Percentiles rank a stretch among this genome's conserved stretches.
Conservation (phyloP, 2,888 invertebrate genomes). For the Atethmia centrago region DNA sequence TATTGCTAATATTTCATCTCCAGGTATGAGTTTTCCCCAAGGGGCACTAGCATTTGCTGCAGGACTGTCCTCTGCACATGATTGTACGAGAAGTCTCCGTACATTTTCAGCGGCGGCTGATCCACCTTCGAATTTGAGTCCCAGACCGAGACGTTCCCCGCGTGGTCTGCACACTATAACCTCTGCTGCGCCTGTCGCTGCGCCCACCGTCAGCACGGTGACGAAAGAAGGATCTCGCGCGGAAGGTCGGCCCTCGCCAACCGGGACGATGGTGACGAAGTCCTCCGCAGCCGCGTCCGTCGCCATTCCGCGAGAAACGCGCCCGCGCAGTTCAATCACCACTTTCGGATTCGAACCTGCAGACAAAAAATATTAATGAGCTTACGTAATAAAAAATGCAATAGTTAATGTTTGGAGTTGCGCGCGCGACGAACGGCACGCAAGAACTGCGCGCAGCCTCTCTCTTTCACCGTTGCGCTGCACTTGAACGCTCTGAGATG, state of each 20-base stretch:
- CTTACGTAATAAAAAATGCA: constrained; percentile 84
- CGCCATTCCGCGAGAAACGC: constrained; percentile 87
- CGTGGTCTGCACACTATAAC: constrained; percentile 96
- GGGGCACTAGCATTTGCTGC: constrained; percentile 95
- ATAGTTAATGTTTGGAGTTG: constrained; percentile 70
- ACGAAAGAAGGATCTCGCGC: constrained; percentile 87
- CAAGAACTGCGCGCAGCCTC: constrained; percentile 81
- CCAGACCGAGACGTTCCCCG: constrained; percentile 97
- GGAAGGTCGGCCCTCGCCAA: constrained; percentile 86
- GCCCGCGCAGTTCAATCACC: constrained; percentile 74
- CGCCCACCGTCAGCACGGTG: constrained; percentile 91
- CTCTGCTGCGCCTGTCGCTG: constrained; percentile 91
- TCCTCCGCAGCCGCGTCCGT: constrained; percentile 86
- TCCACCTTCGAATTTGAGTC: constrained; percentile 97
- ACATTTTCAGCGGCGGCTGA: constrained; percentile 95
- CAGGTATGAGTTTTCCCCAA: constrained; percentile 96
- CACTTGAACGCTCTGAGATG: constrained; percentile 79
- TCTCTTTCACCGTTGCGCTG: constrained; percentile 85
- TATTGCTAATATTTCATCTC: constrained; percentile 97
- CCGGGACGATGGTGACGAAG: constrained; percentile 91
- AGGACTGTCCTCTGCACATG: constrained; percentile 96
- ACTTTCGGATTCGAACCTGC: constrained; percentile 83
- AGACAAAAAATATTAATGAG: constrained; percentile 84
- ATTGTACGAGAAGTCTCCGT: constrained; percentile 95
- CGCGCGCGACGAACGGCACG: constrained; percentile 78